Conservation (phyloP, 2,113 vertebrate genomes). For the Sterna hirundo region DNA sequence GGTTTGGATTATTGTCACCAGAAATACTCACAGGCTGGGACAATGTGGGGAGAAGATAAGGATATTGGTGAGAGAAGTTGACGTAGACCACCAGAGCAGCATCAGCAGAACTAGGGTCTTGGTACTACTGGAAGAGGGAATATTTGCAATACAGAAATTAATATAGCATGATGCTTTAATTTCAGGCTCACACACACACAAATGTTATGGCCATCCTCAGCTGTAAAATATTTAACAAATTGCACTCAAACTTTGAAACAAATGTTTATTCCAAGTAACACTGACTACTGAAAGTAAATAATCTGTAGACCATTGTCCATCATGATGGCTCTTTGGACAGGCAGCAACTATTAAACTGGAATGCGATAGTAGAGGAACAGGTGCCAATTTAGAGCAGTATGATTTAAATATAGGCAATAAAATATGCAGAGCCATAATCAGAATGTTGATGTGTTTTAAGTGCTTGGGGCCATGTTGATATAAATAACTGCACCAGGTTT, state of each 20-base stretch:
- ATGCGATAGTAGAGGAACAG: not conserved
- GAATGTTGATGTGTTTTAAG: conserved; percentile 29
- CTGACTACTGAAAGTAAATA: not conserved
- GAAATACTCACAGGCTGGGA: not conserved
- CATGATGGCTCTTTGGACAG: not conserved
- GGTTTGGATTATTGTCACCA: not conserved
- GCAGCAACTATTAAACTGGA: not conserved
- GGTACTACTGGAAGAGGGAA: not conserved
- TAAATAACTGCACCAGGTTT: conserved; percentile 42
- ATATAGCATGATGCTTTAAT: not conserved
- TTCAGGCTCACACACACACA: not conserved
- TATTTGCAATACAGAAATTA: not conserved
- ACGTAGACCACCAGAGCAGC: not conserved
- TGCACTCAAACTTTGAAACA: not conserved
- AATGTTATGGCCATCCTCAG: not conserved
- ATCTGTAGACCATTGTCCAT: not conserved
- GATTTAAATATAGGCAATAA: conserved; percentile 34
- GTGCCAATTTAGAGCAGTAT: not conserved
- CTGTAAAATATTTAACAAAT: not conserved
- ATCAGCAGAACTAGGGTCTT: not conserved
- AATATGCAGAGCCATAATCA: conserved; percentile 52
- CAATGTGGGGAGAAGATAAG: not conserved
- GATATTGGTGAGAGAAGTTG: not conserved
- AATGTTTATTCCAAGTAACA: not conserved
- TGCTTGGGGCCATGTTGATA: conserved; percentile 18